A percentile compares a stretch with the other conserved stretches of the same genome.
Conservation (phyloP, 2,797 vertebrate species). For the Tiaroga cobitis region DNA sequence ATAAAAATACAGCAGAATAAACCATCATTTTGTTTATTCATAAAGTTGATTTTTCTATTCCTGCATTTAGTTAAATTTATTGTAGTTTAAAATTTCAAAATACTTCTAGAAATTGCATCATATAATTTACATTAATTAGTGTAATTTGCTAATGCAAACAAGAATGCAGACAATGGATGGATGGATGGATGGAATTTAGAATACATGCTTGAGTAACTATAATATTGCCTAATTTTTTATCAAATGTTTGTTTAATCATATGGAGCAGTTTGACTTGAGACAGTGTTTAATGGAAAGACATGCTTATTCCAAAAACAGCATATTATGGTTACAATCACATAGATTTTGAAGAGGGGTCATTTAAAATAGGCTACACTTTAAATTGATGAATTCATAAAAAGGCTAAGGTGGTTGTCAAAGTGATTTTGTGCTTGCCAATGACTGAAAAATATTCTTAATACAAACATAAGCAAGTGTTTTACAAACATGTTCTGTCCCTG, state of each 20-base stretch:
- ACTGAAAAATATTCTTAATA: neutral
- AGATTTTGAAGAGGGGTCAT: neutral
- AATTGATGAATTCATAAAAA: neutral
- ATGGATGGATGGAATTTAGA: no score
- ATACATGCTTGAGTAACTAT: no score
- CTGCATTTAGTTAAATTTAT: neutral
- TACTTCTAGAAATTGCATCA: no score
- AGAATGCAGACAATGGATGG: neutral
- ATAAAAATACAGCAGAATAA: neutral
- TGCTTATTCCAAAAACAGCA: neutral
- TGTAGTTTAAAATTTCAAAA: neutral
- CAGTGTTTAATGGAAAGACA: neutral
- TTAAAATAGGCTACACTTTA: neutral
- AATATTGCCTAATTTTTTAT: no score
- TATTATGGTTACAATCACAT: neutral
- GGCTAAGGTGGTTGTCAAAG: neutral
- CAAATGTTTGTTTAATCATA: neutral
- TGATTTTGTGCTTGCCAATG: neutral
- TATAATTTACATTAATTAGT: neutral
- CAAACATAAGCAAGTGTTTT: constrained; percentile 6
- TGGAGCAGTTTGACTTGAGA: neutral
- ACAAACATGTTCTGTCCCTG: neutral
- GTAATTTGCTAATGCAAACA: neutral
- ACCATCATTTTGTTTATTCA: neutral
- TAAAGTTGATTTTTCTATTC: neutral